These are phyloP conservation scores for Parapristionchus giblindavisi DNA, from an alignment of 2,888 invertebrate species.

Conservation along the genomic window DNA sequence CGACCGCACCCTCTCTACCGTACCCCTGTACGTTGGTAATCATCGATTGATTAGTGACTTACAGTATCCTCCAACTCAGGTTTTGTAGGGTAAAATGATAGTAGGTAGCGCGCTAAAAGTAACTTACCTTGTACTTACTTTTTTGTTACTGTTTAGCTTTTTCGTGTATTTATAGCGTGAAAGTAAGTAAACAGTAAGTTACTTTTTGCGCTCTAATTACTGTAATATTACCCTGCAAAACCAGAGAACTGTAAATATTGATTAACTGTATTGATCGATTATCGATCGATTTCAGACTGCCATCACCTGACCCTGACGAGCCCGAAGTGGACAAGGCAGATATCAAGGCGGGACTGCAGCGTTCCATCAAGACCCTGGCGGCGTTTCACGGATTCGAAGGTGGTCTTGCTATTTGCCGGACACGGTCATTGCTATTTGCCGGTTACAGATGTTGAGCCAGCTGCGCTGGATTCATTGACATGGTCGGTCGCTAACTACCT, in stretches of 20 bases:
- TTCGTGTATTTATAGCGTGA: too few relatives aligned
- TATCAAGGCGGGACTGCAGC: background rate
- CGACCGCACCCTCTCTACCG: background rate
- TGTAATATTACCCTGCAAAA: background rate
- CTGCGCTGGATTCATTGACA: background rate
- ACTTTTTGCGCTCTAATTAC: background rate
- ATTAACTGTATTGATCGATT: too few relatives aligned
- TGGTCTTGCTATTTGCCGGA: background rate
- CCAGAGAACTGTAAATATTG: background rate
- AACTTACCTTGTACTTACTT: background rate
- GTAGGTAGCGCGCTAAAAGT: background rate
- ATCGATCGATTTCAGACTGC: background rate
- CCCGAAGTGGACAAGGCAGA: background rate
- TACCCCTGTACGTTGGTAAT: conserved; percentile 3
- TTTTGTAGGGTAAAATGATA: background rate
- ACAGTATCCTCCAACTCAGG: too few relatives aligned
- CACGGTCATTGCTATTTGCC: background rate
- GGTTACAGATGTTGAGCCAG: background rate
- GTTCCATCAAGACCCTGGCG: background rate
- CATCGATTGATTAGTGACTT: background rate
- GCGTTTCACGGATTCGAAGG: conserved; percentile 7
- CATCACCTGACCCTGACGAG: background rate
- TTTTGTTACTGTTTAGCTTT: too few relatives aligned
- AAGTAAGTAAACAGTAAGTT: background rate
- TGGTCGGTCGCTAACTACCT: conserved; percentile 14